Percentiles rank a stretch among this genome's conserved stretches.
These are phyloP conservation scores for Pitta sordida DNA, from an alignment of 2,113 vertebrate genomes.

Conservation along the genomic window DNA sequence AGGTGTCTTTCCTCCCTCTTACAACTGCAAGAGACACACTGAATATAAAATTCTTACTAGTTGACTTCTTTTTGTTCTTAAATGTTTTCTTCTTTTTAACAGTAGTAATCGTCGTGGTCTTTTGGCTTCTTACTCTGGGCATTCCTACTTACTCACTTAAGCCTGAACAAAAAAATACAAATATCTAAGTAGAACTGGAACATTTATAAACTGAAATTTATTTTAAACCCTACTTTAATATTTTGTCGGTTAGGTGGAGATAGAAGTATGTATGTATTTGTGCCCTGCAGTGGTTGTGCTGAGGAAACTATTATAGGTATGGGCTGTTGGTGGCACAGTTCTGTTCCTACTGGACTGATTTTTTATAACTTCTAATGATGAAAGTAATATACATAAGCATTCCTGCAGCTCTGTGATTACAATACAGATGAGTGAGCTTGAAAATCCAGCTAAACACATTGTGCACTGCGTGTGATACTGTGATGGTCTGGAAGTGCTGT, in stretches of 20 bases:
- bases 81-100: neutral
- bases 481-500: neutral
- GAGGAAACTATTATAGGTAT: neutral
- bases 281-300: neutral
- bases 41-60: neutral
- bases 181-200: neutral
- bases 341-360: neutral
- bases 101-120: rapidly evolving
- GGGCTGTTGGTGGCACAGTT: neutral
- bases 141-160: neutral
- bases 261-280: neutral
- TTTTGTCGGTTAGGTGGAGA: neutral
- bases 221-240: neutral
- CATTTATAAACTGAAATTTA: neutral
- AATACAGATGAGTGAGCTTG: neutral
- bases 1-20: neutral
- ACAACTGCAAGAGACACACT: neutral
- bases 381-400: neutral
- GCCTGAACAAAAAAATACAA: neutral
- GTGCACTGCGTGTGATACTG: neutral
- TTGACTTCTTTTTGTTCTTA: neutral
- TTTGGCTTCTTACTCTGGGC: neutral
- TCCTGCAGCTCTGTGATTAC: neutral
- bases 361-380: neutral
- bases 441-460: neutral